A percentile compares a stretch with the other conserved stretches of the same genome.
phyloP scores from a whole-genome alignment of 2,113 vertebrate genomes.

The Pristiophorus japonicus region DNA sequence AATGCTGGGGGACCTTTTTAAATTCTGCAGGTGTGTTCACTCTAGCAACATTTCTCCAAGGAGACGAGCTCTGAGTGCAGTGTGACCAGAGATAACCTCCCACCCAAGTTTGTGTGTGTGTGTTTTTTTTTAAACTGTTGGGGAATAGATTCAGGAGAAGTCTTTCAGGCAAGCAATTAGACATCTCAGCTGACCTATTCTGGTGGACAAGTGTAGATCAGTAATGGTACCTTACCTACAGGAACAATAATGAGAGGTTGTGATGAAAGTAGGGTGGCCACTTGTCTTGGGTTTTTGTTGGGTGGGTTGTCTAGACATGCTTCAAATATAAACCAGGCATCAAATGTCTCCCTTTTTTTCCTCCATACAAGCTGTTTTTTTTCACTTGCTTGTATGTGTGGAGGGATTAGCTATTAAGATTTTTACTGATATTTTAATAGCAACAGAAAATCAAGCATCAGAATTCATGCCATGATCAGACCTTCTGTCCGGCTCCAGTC shows the following conservation, averaged over 20 bases:
- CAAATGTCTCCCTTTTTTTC: not conserved
- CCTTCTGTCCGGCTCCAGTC: not conserved
- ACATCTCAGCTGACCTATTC: not conserved
- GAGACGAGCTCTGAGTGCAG: not conserved
- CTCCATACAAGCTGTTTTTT: too few relatives aligned
- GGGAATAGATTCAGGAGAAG: not conserved
- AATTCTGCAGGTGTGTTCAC: not conserved
- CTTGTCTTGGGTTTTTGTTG: not conserved
- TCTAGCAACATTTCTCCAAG: not conserved
- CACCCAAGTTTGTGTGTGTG: not conserved
- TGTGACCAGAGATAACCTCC: not conserved
- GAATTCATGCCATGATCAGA: not conserved
- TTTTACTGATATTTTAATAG: not conserved
- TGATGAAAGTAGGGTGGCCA: not conserved
- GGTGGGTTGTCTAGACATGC: not conserved
- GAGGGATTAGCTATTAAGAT: not conserved
- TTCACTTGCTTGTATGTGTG: not conserved
- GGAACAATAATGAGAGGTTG: not conserved
- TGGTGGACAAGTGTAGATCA: not conserved
- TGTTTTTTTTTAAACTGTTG: not conserved
- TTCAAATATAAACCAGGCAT: not conserved
- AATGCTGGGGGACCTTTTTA: not conserved
- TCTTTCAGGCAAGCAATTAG: not conserved
- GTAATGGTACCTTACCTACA: not conserved
- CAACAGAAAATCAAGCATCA: not conserved